Evolutionary conservation across 2,113 vertebrate species (phyloP).

Genomic region (Hemibagrus wyckioides): DNA sequence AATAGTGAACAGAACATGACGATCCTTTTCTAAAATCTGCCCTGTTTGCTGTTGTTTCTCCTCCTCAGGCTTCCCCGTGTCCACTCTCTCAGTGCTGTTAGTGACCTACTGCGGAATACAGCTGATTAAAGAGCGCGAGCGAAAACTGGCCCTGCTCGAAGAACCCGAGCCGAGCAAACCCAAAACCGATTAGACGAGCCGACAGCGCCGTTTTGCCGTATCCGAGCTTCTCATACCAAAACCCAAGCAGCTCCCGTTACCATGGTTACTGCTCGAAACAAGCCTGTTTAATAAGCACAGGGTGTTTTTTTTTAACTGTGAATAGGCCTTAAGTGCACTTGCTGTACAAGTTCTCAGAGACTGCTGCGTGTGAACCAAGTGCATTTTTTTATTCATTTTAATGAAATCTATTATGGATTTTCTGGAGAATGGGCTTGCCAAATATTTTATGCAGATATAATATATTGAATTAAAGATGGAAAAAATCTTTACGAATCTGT

Average conservation of each 20-base stretch:
- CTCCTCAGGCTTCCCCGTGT: slow-evolving; percentile 87
- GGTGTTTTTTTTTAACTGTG: slow-evolving; percentile 64
- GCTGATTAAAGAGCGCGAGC: slow-evolving; percentile 91
- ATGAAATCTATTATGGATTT: slow-evolving; percentile 58
- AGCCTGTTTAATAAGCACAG: slow-evolving; percentile 53
- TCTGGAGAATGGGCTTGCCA: slow-evolving; percentile 47
- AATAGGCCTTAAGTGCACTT: slow-evolving; percentile 75
- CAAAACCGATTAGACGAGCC: slow-evolving; percentile 76
- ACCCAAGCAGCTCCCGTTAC: slow-evolving; percentile 50
- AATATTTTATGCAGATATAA: slow-evolving; percentile 57
- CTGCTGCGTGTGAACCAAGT: slow-evolving; percentile 44
- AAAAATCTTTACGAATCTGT: slow-evolving; percentile 35
- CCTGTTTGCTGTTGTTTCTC: background rate
- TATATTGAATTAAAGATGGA: slow-evolving; percentile 55
- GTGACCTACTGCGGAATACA: slow-evolving; percentile 97
- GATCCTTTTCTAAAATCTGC: background rate
- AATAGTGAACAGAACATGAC: background rate
- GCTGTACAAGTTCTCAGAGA: slow-evolving; percentile 66
- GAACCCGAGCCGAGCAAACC: slow-evolving; percentile 78
- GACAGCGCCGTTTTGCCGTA: slow-evolving; percentile 39
- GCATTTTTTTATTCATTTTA: slow-evolving; percentile 60
- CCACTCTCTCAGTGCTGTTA: slow-evolving; percentile 83
- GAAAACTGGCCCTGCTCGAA: slow-evolving; percentile 78
- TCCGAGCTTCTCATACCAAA: slow-evolving; percentile 52
- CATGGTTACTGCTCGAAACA: slow-evolving; percentile 47